Conservation (phyloP, 2,888 invertebrate genomes). For the Drepanosiphum platanoidis region DNA sequence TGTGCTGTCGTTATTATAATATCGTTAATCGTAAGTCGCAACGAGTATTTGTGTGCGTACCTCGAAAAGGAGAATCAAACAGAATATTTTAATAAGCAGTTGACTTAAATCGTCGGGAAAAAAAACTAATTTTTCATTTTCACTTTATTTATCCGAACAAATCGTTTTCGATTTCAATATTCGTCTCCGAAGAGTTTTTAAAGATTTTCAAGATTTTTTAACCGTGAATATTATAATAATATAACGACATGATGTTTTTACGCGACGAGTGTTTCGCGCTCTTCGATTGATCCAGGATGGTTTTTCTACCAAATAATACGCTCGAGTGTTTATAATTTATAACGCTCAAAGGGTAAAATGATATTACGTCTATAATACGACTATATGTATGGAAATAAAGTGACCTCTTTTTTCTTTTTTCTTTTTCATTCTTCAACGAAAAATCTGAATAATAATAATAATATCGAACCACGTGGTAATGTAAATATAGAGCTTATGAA, state of each 20-base stretch:
- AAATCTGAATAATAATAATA: neutral
- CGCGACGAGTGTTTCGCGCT: neutral
- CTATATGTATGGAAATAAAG: neutral
- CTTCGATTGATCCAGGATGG: neutral
- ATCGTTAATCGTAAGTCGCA: too few relatives aligned
- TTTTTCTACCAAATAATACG: neutral
- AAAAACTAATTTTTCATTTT: too few relatives aligned
- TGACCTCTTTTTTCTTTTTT: neutral
- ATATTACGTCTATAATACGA: neutral
- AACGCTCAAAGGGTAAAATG: neutral
- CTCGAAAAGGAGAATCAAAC: too few relatives aligned
- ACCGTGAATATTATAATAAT: too few relatives aligned
- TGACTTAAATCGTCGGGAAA: too few relatives aligned
- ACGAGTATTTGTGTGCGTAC: too few relatives aligned
- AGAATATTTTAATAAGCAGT: too few relatives aligned
- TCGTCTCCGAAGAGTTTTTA: too few relatives aligned
- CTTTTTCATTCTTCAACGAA: neutral
- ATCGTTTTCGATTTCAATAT: too few relatives aligned
- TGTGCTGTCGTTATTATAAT: too few relatives aligned
- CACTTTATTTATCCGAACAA: too few relatives aligned
- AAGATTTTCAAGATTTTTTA: too few relatives aligned
- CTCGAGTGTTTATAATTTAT: neutral
- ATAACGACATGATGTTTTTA: neutral
- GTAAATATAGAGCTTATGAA: neutral
- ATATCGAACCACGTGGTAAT: neutral